These are phyloP conservation scores for Melipona quadrifasciata DNA, from an alignment of 1,140 invertebrate genomes.

Conservation along the genomic window DNA sequence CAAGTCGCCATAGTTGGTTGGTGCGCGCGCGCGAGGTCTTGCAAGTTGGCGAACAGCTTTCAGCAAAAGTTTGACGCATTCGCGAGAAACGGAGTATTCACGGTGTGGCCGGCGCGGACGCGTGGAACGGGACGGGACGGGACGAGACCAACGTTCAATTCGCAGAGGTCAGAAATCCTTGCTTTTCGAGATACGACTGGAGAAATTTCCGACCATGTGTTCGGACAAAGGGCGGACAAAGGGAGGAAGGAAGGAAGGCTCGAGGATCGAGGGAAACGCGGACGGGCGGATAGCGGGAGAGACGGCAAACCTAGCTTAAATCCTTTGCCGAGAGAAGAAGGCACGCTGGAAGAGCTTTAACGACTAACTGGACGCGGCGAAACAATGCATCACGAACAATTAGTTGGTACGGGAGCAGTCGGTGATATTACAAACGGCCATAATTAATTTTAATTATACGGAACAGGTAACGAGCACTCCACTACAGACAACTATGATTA, in stretches of 20 bases:
- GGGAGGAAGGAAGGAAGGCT: neutral
- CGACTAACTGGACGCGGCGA: constrained; percentile 53
- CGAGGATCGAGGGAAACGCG: neutral
- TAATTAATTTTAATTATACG: constrained; percentile 70
- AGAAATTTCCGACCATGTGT: constrained; percentile 51
- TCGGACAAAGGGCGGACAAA: constrained; percentile 48
- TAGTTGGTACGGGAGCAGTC: constrained; percentile 53
- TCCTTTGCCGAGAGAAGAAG: constrained; percentile 24
- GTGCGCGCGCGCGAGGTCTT: neutral
- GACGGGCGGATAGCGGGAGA: neutral
- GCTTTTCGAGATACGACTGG: constrained; percentile 27
- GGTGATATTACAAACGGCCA: constrained; percentile 54
- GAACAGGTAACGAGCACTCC: constrained; percentile 61
- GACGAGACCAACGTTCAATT: neutral
- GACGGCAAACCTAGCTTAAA: neutral
- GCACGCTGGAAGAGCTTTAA: constrained; percentile 34
- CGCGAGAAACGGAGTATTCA: neutral
- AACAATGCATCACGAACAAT: constrained; percentile 64
- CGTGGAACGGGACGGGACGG: neutral
- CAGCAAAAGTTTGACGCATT: neutral
- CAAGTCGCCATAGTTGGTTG: neutral
- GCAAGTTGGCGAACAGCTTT: neutral
- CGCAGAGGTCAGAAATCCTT: constrained; percentile 9
- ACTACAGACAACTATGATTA: constrained; percentile 59
- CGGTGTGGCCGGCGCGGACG: no score